phyloP scores from a whole-genome alignment of 2,797 vertebrate species.

The Epinephelus malabaricus region DNA sequence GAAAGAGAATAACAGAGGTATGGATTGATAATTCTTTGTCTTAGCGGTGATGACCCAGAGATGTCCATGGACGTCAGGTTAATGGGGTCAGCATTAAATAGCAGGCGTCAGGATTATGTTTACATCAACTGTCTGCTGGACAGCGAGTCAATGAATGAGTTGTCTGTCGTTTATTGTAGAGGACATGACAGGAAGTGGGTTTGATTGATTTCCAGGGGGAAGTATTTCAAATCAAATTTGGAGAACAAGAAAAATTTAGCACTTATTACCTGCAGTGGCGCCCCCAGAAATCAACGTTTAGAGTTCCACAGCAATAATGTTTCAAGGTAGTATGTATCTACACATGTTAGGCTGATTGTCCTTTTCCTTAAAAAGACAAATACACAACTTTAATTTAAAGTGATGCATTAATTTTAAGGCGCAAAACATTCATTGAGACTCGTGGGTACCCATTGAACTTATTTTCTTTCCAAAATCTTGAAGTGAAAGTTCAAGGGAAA shows the following conservation, averaged over 20 bases:
- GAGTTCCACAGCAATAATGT: too few relatives aligned
- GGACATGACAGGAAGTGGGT: neutral
- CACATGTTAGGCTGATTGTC: too few relatives aligned
- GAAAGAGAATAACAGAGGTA: constrained; percentile 13
- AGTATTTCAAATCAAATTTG: neutral
- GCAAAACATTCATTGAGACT: too few relatives aligned
- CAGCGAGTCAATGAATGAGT: constrained; percentile 29
- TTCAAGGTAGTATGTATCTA: too few relatives aligned
- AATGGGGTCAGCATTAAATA: constrained; percentile 71
- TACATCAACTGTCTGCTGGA: constrained; percentile 57
- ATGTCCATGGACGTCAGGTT: constrained; percentile 53
- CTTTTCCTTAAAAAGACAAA: too few relatives aligned
- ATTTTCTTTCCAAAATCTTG: too few relatives aligned
- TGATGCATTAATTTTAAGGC: too few relatives aligned
- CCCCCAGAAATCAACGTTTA: too few relatives aligned
- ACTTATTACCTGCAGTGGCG: too few relatives aligned
- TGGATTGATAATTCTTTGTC: constrained; percentile 61
- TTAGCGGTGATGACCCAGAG: constrained; percentile 66
- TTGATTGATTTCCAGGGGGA: neutral
- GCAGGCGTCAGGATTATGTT: constrained; percentile 48
- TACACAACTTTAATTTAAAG: too few relatives aligned
- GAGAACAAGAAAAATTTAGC: neutral
- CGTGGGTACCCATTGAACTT: too few relatives aligned
- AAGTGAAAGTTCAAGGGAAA: too few relatives aligned
- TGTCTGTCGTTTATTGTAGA: neutral